Evolutionary conservation across 2,888 invertebrate genomes (phyloP), one percentile per base, ranked within the genome.

Genomic region (Eristalis pertinax): DNA sequence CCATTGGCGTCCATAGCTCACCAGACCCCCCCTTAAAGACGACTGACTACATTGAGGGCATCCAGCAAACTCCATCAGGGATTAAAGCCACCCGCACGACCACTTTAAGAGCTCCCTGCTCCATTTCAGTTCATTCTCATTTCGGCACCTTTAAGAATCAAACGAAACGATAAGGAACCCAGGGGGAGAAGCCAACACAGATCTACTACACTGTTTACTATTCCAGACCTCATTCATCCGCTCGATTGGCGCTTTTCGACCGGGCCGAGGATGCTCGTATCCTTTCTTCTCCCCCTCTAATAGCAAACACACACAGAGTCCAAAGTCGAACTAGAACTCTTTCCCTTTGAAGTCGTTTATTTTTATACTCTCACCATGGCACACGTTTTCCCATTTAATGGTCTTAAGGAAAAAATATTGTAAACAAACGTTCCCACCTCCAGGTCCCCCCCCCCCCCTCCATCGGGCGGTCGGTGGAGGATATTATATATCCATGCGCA

Each of bases 311-410:
- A 63, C 13, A 29, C 15, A 72, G 50, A 24, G 50, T 50, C 50
- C 50, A 19, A 19, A 50, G 19, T 50, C 50, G 50, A 50, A 50
- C 43, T 69, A 43, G 62, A 69, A 60, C 32, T 22, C 60, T 65
- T 65, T 65, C 29, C 1, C 43, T 65, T 65, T 67, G 32, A 67
- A 73, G 67, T 73, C 72, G 43, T 65, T 67, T 73, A 72, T 73
- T 72, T 67, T 62, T 73, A 73, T 73, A 38, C 70, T 56, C 60
- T 22, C 32, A 32, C 58, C 73, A 65, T 60, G 26, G 60, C 79
- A 67, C 73, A 79, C 79, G 73, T 79, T 79, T 60, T 73, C 15
- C 43, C 65, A 67, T 73, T 65, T 73, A 79, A 62, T 73, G 60
- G 65, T 38, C 22, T 29, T 13, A 29, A 35, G 24, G 60, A 60